Conservation (phyloP, 2,113 vertebrate genomes). For the Rhodinocichla rosea region DNA sequence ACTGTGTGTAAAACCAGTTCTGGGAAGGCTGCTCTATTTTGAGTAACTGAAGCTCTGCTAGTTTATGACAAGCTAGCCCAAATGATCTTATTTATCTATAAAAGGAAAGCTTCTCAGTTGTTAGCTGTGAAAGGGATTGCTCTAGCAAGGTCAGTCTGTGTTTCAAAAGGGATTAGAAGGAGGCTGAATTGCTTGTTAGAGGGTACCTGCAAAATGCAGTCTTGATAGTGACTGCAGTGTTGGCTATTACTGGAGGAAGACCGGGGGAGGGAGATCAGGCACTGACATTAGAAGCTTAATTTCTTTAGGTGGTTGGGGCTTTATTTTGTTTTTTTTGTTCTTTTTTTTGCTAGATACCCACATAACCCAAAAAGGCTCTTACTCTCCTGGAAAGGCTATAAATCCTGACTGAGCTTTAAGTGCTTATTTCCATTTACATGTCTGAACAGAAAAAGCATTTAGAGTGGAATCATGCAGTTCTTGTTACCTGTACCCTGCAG, state of each 20-base stretch:
- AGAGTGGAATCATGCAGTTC: not conserved
- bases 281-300: not conserved
- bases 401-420: not conserved
- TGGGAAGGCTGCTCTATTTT: not conserved
- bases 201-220: not conserved
- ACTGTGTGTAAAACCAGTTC: not conserved
- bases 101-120: not conserved
- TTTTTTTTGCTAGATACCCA: not conserved
- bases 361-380: not conserved
- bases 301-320: not conserved
- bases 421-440: not conserved
- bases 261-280: not conserved
- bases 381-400: not conserved
- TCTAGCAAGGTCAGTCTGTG: not conserved
- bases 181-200: not conserved
- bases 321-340: not conserved
- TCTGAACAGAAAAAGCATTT: not conserved
- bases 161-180: not conserved
- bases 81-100: not conserved
- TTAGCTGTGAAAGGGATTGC: not conserved
- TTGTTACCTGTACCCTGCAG: not conserved
- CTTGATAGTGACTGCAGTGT: not conserved
- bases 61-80: not conserved
- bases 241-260: not conserved
- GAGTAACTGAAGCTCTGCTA: not conserved